phyloP scores from a whole-genome alignment of 1,140 invertebrate genomes.

The Eumaeus atala region DNA sequence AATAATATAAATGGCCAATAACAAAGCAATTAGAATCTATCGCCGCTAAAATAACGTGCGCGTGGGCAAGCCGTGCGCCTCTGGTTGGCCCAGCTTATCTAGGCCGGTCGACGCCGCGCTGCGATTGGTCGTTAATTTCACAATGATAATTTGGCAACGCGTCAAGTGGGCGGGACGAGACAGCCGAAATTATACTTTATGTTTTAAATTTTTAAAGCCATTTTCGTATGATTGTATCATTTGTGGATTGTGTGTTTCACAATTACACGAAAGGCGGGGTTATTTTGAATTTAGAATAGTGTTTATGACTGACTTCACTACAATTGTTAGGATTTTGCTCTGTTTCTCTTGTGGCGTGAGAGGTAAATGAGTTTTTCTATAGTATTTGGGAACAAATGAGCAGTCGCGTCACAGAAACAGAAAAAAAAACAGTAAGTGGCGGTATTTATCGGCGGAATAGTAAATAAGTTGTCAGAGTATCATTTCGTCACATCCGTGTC shows the following conservation, averaged over 20 bases:
- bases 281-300: conserved; percentile 3
- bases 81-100: conserved; percentile 26
- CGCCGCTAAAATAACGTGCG: conserved; percentile 30
- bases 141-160: conserved; percentile 43
- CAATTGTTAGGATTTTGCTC: too few species aligned
- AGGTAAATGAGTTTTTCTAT: too few species aligned
- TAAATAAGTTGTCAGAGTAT: too few species aligned
- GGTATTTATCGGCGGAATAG: too few species aligned
- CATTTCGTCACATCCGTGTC: too few species aligned
- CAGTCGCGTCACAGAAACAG: too few species aligned
- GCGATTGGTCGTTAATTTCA: conserved; percentile 31
- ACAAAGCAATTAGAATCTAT: neutral
- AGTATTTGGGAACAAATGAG: too few species aligned
- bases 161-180: conserved; percentile 41
- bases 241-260: neutral
- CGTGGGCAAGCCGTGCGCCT: conserved; percentile 31
- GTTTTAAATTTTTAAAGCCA: neutral
- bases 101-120: conserved; percentile 18
- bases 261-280: conserved; percentile 4
- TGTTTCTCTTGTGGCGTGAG: too few species aligned
- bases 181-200: conserved; percentile 13
- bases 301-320: too few species aligned
- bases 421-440: too few species aligned
- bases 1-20: neutral
- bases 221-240: neutral